Percentiles rank a stretch among this genome's conserved stretches.
phyloP scores from a whole-genome alignment of 1,140 invertebrate genomes.

The Dendrolimus kikuchii region DNA sequence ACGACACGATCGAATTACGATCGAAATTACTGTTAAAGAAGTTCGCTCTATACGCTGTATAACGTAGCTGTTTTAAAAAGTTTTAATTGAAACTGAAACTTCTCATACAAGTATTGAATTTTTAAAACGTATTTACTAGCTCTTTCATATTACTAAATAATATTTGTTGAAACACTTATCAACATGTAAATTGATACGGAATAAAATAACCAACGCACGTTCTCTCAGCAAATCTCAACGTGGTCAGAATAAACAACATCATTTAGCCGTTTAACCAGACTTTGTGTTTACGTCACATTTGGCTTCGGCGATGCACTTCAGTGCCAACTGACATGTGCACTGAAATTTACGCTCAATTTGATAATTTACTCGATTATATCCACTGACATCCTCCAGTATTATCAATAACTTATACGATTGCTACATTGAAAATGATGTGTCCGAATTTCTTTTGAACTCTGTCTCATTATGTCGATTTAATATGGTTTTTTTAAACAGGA shows the following conservation, averaged over 20 bases:
- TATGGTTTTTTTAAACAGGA: conserved; percentile 71
- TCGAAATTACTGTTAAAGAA: no score
- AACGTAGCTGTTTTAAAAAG: no score
- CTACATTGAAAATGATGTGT: no score
- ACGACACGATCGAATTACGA: no score
- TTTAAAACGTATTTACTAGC: no score
- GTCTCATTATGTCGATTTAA: conserved; percentile 11
- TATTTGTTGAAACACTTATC: conserved; percentile 3
- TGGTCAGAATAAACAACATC: conserved; percentile 22
- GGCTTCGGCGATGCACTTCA: conserved; percentile 27
- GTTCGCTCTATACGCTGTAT: no score
- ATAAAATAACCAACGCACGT: conserved; percentile 23
- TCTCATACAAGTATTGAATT: no score
- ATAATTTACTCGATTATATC: not conserved
- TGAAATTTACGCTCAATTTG: conserved; percentile 5
- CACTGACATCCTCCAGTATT: not conserved
- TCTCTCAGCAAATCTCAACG: conserved; percentile 22
- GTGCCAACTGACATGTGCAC: conserved; percentile 26
- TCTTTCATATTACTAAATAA: no score
- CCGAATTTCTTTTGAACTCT: no score
- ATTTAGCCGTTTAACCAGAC: conserved; percentile 15
- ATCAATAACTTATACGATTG: no score
- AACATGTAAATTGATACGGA: conserved; percentile 24
- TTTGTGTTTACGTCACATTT: conserved; percentile 27
- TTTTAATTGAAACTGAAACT: no score